Base-by-base conservation (phyloP, 2,113 vertebrate species). In the Phycodurus eques region DNA sequence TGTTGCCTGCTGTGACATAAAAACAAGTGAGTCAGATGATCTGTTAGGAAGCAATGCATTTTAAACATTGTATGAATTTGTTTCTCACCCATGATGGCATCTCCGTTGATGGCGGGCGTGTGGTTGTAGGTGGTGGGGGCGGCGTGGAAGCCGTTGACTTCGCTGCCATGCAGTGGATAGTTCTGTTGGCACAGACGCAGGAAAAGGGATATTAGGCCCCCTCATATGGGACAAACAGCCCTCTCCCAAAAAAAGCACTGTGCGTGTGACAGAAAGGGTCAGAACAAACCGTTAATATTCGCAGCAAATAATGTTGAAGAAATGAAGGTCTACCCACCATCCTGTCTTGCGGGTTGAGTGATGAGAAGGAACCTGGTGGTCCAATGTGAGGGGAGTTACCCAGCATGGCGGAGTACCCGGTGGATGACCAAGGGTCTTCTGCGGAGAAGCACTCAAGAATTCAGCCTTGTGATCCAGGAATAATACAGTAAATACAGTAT, bases 261-360 rank as follows among this genome's bases (percentile, higher is more conserved):
- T 5, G 10, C 5, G 27, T 59, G 22, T 46, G 63, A 13, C 42
- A 14, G 42, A 20, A 64, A 22, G 39, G 20, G 19, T 43, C 19
- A 22, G 39, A 43, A 13, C 20, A 0, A 51, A 51, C 17, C 20
- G 49, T 51, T 20, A 56, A 15, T 8, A 44, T 80, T 64, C 27
- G 76, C 15, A 80, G 22, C 31, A 43, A 67, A 68, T 11, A 69
- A 44, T 43, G 6, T n/a, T 14, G 2, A 9, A 76, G n/a, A 33
- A 22, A 33, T 5, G 42, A 39, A 35, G 51, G 46, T 71, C 61
- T 43, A 88, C 88, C 82, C 93, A 99, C 98, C 97, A 98, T 95
- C 83, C 96, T 95, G 71, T 99, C 98, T 2, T 97, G 96, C 74
- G 95, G 94, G 69, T 97, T 96, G 82, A 99, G 94, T 79, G 94